Percentiles rank a stretch among this genome's conserved stretches.
Evolutionary conservation across 2,113 vertebrate genomes (phyloP).

Genomic region (Peromyscus leucopus): DNA sequence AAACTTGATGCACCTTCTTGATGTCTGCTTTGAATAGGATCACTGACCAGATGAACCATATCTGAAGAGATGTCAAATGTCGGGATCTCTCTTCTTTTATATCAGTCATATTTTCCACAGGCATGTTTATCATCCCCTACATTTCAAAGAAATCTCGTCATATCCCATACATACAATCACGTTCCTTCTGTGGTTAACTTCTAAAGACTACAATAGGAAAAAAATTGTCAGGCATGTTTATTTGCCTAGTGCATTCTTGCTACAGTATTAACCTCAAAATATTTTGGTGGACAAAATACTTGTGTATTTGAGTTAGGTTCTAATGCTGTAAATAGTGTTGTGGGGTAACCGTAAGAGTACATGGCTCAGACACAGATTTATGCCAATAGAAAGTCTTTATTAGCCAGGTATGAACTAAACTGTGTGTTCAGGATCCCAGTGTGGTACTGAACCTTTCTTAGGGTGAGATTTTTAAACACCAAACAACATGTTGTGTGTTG

Average conservation of each 20-base stretch:
- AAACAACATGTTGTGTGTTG: neutral
- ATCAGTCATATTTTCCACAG: neutral
- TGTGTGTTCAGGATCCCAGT: neutral
- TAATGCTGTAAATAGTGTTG: neutral
- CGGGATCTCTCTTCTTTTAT: neutral
- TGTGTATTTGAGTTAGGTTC: neutral
- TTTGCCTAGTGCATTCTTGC: neutral
- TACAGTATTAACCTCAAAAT: fast-evolving
- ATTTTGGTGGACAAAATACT: neutral
- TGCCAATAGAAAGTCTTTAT: neutral
- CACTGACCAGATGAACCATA: neutral
- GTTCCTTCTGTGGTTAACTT: neutral
- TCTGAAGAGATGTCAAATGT: neutral
- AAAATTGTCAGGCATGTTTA: fast-evolving
- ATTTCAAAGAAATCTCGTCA: fast-evolving
- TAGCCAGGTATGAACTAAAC: neutral
- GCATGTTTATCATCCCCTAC: too few species aligned
- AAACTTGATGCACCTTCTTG: neutral
- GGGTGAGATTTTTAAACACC: neutral
- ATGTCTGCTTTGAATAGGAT: neutral
- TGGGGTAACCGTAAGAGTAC: neutral
- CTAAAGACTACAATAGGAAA: neutral
- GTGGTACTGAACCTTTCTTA: neutral
- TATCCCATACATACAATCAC: neutral
- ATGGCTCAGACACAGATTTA: neutral